Evolutionary conservation across 2,888 invertebrate genomes (phyloP).

Genomic region (Caenorhabditis virilis): DNA sequence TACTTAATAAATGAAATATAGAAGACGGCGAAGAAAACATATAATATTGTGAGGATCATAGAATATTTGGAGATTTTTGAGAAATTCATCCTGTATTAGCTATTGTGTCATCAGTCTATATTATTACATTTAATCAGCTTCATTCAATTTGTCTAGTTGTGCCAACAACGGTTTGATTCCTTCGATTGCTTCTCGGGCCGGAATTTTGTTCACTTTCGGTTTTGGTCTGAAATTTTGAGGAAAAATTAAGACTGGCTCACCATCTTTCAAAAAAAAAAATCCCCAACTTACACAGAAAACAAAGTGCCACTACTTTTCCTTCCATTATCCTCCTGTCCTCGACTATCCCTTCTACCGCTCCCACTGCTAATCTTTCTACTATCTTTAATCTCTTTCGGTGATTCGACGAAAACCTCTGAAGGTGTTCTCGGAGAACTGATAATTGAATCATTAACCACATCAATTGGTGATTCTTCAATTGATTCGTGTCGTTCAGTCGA

Average conservation of each 20-base stretch:
- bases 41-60: no score
- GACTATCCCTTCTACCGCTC: no score
- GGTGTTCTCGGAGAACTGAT: constrained; percentile 6
- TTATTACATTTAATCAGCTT: constrained; percentile 4
- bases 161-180: constrained; percentile 16
- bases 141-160: constrained; percentile 14
- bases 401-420: no score
- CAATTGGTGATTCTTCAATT: constrained; percentile 24
- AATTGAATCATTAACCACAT: constrained; percentile 23
- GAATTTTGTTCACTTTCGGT: not conserved
- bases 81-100: no score
- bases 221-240: not conserved
- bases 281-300: not conserved
- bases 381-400: not conserved
- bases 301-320: not conserved
- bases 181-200: constrained; percentile 16
- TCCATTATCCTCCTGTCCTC: not conserved
- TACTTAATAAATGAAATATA: no score
- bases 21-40: no score
- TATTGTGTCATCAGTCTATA: not conserved
- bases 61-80: no score
- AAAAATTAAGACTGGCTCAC: no score
- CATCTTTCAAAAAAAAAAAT: no score
- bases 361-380: no score
- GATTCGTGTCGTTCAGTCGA: constrained; percentile 6